Conservation (phyloP, 2,113 vertebrate genomes). For the Dipodomys stephensi region DNA sequence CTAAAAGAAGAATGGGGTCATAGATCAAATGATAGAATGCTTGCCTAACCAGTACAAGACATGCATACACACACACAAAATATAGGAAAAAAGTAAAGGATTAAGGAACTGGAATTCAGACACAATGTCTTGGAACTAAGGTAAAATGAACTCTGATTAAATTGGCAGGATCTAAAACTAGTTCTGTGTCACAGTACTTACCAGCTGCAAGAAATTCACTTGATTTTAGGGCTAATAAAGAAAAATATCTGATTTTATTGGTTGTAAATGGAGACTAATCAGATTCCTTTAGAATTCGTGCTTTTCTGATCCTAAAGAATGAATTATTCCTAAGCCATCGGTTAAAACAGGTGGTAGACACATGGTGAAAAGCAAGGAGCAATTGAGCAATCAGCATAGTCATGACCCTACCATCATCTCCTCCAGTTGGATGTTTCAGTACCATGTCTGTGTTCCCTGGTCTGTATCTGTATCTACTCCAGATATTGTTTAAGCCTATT, state of each 20-base stretch:
- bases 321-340: neutral
- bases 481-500: no score
- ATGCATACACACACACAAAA: no score
- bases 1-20: no score
- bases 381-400: no score
- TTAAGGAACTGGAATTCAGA: neutral
- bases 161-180: neutral
- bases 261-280: neutral
- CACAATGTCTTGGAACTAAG: neutral
- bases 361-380: no score
- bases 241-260: neutral
- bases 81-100: neutral
- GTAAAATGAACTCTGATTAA: conserved; percentile 2
- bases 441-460: no score
- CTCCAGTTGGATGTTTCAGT: no score
- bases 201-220: neutral
- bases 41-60: no score
- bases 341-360: neutral
- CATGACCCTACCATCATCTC: no score
- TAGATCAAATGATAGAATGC: no score
- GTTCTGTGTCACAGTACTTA: neutral
- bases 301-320: neutral
- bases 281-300: conserved; percentile 13
- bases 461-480: no score
- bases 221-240: conserved; percentile 15